Percentiles rank a stretch among this genome's conserved stretches.
These are phyloP conservation scores for Octopus bimaculoides DNA, from an alignment of 1,140 invertebrate genomes.

Conservation along the genomic window DNA sequence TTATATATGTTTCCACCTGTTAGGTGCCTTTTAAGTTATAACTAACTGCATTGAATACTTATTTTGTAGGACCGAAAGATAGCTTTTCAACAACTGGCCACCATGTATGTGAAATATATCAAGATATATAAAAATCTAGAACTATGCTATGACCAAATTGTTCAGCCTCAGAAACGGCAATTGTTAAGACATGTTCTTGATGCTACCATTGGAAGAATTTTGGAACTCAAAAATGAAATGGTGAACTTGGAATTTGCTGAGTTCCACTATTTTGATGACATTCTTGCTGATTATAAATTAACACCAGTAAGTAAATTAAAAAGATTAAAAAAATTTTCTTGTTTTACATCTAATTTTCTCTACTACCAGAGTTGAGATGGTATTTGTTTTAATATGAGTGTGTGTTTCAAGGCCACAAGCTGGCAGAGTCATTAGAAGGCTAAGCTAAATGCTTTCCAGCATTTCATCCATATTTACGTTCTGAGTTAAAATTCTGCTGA, in stretches of 20 bases:
- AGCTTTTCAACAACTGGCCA: slow-evolving; percentile 56
- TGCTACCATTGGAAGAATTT: slow-evolving; percentile 71
- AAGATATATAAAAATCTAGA: slow-evolving; percentile 73
- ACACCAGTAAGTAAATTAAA: slow-evolving; percentile 62
- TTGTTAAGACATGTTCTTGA: slow-evolving; percentile 78
- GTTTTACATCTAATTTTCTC: too few relatives aligned
- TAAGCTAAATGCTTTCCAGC: too few relatives aligned
- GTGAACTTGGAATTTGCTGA: slow-evolving; percentile 83
- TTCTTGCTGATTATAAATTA: slow-evolving; percentile 64
- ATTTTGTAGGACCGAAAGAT: slow-evolving; percentile 51
- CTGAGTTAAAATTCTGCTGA: too few relatives aligned
- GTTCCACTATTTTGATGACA: slow-evolving; percentile 81
- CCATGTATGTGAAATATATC: slow-evolving; percentile 76
- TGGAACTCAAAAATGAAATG: slow-evolving; percentile 72
- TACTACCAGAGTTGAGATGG: too few relatives aligned
- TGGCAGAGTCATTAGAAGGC: too few relatives aligned
- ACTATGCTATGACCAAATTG: slow-evolving; percentile 82
- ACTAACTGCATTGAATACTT: background rate
- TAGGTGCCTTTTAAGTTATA: background rate
- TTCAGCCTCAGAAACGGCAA: slow-evolving; percentile 87
- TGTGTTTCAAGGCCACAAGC: too few relatives aligned
- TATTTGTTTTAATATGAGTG: too few relatives aligned
- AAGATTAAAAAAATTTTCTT: too few relatives aligned
- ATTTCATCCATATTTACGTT: too few relatives aligned
- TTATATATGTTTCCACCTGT: too few relatives aligned